Percentiles rank a stretch among this genome's conserved stretches.
These are phyloP conservation scores for Dexiosoma caninum DNA, from an alignment of 2,888 invertebrate genomes.

Conservation along the genomic window DNA sequence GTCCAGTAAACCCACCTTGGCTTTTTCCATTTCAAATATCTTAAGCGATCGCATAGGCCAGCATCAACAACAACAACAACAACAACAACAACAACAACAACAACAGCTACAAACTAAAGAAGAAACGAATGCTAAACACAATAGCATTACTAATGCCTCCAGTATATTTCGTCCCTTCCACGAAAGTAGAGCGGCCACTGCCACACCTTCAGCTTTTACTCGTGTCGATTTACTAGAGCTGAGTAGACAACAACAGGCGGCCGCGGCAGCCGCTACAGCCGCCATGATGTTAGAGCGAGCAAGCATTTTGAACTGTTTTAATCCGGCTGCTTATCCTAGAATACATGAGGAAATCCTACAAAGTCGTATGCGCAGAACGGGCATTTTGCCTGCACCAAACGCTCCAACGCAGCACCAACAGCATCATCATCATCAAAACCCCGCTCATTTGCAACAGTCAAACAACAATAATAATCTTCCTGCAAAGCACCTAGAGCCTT, in stretches of 20 bases:
- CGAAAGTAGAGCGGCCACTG: constrained; percentile 65
- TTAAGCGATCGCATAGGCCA: constrained; percentile 77
- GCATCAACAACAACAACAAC: constrained; percentile 62
- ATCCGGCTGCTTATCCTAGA: constrained; percentile 76
- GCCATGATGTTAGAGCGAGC: constrained; percentile 77
- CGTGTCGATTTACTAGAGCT: constrained; percentile 76
- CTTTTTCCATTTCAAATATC: constrained; percentile 77
- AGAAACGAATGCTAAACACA: constrained; percentile 40
- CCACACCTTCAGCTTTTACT: constrained; percentile 76
- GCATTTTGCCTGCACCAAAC: constrained; percentile 65
- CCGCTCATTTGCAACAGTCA: background rate
- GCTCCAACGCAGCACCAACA: background rate
- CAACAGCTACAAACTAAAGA: constrained; percentile 53
- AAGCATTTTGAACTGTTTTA: constrained; percentile 77
- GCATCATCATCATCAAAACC: background rate
- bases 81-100: constrained; percentile 61
- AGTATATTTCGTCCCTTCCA: constrained; percentile 77
- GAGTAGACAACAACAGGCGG: constrained; percentile 75
- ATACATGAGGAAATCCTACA: constrained; percentile 77
- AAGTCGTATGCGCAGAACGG: constrained; percentile 74
- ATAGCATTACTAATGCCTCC: constrained; percentile 29
- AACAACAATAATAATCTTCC: background rate
- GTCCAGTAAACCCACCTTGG: constrained; percentile 74
- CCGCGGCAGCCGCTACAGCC: constrained; percentile 75
- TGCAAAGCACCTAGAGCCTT: constrained; percentile 23